A percentile compares a stretch with the other conserved stretches of the same genome.
Evolutionary conservation across 1,140 invertebrate genomes (phyloP).

Genomic region (Trichonephila clavipes): DNA sequence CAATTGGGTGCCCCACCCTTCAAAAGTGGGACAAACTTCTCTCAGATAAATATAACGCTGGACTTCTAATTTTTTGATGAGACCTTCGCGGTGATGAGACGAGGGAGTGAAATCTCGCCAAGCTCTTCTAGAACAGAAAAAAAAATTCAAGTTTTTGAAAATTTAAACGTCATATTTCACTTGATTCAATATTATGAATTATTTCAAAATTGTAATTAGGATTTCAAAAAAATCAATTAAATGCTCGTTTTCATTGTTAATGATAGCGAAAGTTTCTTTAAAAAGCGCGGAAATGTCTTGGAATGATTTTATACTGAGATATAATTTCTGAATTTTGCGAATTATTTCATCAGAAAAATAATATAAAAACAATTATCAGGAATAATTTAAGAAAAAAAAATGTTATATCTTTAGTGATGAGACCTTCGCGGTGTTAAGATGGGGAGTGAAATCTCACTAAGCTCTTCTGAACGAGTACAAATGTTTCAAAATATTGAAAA

Average conservation of each 20-base stretch:
- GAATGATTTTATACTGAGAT: too few relatives aligned
- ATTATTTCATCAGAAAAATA: too few relatives aligned
- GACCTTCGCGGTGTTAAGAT: slow-evolving; percentile 23
- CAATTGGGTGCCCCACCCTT: slow-evolving; percentile 72
- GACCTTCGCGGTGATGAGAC: slow-evolving; percentile 36
- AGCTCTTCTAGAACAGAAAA: background rate
- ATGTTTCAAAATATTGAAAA: background rate
- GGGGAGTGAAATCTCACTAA: slow-evolving; percentile 51
- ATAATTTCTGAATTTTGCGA: too few relatives aligned
- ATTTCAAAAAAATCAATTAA: too few relatives aligned
- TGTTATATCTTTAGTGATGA: background rate
- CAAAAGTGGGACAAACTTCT: slow-evolving; percentile 67
- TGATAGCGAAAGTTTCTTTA: too few relatives aligned
- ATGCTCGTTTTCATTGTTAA: too few relatives aligned
- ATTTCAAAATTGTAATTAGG: too few relatives aligned
- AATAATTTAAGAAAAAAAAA: too few relatives aligned
- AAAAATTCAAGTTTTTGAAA: background rate
- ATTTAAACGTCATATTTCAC: background rate
- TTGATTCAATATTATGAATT: too few relatives aligned
- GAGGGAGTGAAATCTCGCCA: slow-evolving; percentile 51
- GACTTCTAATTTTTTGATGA: slow-evolving; percentile 65
- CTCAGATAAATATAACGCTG: slow-evolving; percentile 62
- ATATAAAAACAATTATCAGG: too few relatives aligned
- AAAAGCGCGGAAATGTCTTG: too few relatives aligned
- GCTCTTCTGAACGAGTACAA: background rate